Conservation (phyloP, 2,888 invertebrate species). For the Protodeltote pygarga region DNA sequence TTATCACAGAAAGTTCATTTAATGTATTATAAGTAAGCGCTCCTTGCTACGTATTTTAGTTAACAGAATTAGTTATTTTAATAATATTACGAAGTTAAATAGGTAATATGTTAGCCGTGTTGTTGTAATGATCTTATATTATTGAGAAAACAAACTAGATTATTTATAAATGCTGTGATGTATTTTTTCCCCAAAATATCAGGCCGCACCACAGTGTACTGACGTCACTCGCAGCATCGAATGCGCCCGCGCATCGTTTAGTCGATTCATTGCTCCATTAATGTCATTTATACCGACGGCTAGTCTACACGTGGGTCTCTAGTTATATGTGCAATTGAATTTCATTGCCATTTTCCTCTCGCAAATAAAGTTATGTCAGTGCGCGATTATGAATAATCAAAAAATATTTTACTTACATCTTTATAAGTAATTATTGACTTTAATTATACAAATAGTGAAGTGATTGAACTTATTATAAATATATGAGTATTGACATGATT, state of each 20-base stretch:
- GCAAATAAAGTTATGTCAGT: conserved; percentile 58
- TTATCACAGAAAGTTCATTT: conserved; percentile 46
- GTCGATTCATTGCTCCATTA: conserved; percentile 77
- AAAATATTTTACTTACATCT: background rate
- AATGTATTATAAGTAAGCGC: conserved; percentile 34
- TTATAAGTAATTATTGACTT: background rate
- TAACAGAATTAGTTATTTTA: conserved; percentile 49
- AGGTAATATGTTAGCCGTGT: conserved; percentile 12
- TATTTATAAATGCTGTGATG: background rate
- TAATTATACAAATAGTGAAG: background rate
- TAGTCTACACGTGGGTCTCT: conserved; percentile 76
- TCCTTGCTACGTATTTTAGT: conserved; percentile 31
- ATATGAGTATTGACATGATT: background rate
- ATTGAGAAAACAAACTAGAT: too few species aligned
- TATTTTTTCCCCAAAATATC: conserved; percentile 3
- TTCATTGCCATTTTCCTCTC: conserved; percentile 84
- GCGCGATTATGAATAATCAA: conserved; percentile 6
- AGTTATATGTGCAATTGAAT: conserved; percentile 78
- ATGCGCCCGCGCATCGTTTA: conserved; percentile 83
- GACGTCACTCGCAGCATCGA: conserved; percentile 70
- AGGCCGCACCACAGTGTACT: conserved; percentile 43
- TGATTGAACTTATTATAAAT: background rate
- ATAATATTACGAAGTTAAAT: conserved; percentile 37
- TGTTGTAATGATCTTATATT: too few species aligned
- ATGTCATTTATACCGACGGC: conserved; percentile 73